Evolutionary conservation across 2,113 vertebrate species (phyloP).

Genomic region (Ranitomeya imitator): DNA sequence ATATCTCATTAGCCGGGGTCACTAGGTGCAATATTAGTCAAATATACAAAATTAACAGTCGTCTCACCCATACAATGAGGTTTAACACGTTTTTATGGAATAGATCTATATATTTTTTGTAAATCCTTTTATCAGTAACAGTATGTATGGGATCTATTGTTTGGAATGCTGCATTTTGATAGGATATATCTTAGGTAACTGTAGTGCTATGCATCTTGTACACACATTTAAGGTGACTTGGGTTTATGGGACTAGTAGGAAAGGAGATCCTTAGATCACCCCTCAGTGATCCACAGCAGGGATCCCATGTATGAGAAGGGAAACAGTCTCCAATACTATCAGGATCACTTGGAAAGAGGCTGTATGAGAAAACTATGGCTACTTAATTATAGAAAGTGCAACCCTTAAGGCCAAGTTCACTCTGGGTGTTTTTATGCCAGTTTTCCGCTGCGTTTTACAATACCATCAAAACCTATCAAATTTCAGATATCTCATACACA

Average conservation of each 20-base stretch:
- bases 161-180: not conserved
- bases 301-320: not conserved
- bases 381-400: too few relatives aligned
- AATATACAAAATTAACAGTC: constrained; percentile 34
- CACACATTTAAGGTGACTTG: not conserved
- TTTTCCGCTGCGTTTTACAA: too few relatives aligned
- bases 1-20: not conserved
- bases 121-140: too few relatives aligned
- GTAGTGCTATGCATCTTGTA: not conserved
- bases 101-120: not conserved
- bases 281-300: not conserved
- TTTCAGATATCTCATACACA: too few relatives aligned
- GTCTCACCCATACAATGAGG: not conserved
- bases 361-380: too few relatives aligned
- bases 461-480: too few relatives aligned
- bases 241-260: not conserved
- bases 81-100: not conserved
- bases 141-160: too few relatives aligned
- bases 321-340: not conserved
- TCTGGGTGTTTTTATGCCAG: too few relatives aligned
- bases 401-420: too few relatives aligned
- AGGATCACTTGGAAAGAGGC: not conserved
- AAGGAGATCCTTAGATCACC: not conserved
- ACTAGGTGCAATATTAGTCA: not conserved
- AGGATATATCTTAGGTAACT: not conserved